phyloP scores from a whole-genome alignment of 2,888 invertebrate species.

The Cecidostiba fungosa region DNA sequence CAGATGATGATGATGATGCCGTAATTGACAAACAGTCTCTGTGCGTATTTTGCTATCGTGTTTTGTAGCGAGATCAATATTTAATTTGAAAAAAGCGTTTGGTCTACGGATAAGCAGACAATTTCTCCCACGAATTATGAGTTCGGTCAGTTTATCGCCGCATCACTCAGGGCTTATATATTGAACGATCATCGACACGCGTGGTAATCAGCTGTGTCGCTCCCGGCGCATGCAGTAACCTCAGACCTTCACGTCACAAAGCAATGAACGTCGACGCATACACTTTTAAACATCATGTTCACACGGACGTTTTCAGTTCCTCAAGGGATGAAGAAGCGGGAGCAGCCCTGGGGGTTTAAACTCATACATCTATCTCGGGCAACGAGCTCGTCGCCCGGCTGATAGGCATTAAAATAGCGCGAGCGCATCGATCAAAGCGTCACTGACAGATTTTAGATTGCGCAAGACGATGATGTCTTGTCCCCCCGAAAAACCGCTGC shows the following conservation, averaged over 20 bases:
- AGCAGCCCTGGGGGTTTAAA: slow-evolving; percentile 46
- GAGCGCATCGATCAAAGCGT: slow-evolving; percentile 77
- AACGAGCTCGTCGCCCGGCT: not conserved
- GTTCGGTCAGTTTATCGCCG: not conserved
- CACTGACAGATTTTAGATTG: slow-evolving; percentile 79
- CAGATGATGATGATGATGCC: not conserved
- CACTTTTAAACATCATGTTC: slow-evolving; percentile 70
- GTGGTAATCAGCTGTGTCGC: not conserved
- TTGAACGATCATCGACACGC: slow-evolving; percentile 6
- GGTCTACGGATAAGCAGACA: not conserved
- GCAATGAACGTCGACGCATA: slow-evolving; percentile 26
- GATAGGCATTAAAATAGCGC: slow-evolving; percentile 49
- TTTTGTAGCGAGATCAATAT: not conserved
- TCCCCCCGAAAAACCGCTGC: slow-evolving; percentile 23
- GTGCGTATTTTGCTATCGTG: no score
- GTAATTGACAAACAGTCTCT: not conserved
- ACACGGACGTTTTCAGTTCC: slow-evolving; percentile 76
- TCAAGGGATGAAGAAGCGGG: slow-evolving; percentile 71
- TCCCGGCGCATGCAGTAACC: not conserved
- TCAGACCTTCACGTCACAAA: not conserved
- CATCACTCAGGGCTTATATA: not conserved
- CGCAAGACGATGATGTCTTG: slow-evolving; percentile 66
- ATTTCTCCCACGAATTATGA: not conserved
- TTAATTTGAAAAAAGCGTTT: not conserved
- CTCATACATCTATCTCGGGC: slow-evolving; percentile 46